Conservation (phyloP, 37 sponge, comb jelly and placozoan species). For the Crambe crambe region DNA sequence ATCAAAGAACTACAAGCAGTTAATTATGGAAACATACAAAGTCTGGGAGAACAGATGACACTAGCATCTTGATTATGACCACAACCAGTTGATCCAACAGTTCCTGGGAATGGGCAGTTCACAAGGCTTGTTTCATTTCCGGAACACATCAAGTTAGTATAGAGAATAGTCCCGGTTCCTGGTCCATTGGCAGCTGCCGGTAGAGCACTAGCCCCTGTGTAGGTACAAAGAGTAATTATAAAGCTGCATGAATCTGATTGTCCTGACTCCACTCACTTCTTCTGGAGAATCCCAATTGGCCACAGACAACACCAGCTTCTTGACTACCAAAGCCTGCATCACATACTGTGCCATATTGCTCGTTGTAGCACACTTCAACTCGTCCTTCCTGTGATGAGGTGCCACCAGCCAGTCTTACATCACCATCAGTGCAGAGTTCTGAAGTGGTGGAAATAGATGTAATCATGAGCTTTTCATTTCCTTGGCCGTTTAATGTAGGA, state of each 20-base stretch:
- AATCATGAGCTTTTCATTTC: background rate
- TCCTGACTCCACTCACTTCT: background rate
- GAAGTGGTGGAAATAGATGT: background rate
- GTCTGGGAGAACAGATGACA: background rate
- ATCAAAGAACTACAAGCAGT: background rate
- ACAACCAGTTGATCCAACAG: background rate
- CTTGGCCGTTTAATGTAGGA: background rate
- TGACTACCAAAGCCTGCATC: background rate
- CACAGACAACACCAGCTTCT: slow-evolving; percentile 42
- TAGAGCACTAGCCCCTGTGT: background rate
- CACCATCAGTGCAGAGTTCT: slow-evolving; percentile 25
- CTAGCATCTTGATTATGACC: background rate
- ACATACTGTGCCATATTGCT: slow-evolving; percentile 27
- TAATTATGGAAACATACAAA: background rate
- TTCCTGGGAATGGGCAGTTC: background rate
- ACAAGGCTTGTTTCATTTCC: background rate
- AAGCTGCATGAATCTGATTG: no score
- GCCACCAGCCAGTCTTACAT: slow-evolving; percentile 21
- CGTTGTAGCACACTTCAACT: slow-evolving; percentile 35
- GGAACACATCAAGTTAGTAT: background rate
- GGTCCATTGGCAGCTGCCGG: background rate
- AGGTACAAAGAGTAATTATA: no score
- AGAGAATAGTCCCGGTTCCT: background rate
- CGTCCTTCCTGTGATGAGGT: background rate
- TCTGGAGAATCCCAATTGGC: slow-evolving; percentile 29